Percentiles rank a stretch among this genome's conserved stretches.
Conservation (phyloP, 92 coral and sea anemone species). For the Epizoanthus illoricatus region DNA sequence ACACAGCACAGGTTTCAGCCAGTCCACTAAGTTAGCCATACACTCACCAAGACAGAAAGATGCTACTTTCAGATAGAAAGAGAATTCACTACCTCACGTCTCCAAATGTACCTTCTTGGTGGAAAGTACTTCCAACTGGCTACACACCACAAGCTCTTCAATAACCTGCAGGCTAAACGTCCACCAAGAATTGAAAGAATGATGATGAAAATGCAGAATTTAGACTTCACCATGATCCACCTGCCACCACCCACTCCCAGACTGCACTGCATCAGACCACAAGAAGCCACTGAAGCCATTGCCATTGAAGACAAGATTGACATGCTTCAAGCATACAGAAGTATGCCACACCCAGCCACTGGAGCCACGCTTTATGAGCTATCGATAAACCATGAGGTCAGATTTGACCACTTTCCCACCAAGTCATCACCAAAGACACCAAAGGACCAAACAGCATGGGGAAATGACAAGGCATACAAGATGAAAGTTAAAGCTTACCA, state of each 20-base stretch:
- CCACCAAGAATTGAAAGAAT: too few species aligned
- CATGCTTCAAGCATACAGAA: too few species aligned
- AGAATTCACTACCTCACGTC: conserved; percentile 53
- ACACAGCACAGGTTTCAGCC: conserved; percentile 61
- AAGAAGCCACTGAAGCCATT: conserved; percentile 6
- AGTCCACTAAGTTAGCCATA: conserved; percentile 52
- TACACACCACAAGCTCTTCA: too few species aligned
- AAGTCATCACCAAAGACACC: not conserved
- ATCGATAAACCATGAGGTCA: too few species aligned
- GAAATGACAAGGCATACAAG: too few species aligned
- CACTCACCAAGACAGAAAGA: conserved; percentile 49
- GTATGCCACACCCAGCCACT: too few species aligned
- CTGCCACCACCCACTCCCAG: conserved; percentile 55
- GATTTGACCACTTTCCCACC: too few species aligned
- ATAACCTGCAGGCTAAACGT: too few species aligned
- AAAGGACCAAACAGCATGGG: not conserved
- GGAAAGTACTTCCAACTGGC: not conserved
- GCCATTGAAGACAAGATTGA: too few species aligned
- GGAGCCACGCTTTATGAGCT: too few species aligned
- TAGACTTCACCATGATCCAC: conserved; percentile 19
- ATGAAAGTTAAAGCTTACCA: too few species aligned
- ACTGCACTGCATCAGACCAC: conserved; percentile 8
- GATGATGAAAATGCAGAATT: too few species aligned
- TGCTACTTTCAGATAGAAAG: conserved; percentile 46
- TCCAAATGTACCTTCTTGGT: conserved; percentile 50